A percentile compares a stretch with the other conserved stretches of the same genome.
Conservation (phyloP, 2,113 vertebrate species). For the human region DNA sequence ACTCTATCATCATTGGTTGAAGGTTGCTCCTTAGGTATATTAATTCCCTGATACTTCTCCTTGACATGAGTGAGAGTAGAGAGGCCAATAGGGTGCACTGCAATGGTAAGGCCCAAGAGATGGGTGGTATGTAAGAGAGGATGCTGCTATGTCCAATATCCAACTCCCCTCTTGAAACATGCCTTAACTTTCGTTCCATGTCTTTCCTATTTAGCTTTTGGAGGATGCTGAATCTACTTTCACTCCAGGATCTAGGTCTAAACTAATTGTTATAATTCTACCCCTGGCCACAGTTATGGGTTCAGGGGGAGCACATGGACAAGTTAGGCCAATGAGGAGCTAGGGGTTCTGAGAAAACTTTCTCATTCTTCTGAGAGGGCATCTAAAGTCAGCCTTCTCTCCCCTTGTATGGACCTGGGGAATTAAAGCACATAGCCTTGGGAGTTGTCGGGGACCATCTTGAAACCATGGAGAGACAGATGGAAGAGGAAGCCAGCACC, state of each 20-base stretch:
- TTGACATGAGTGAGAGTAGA: neutral
- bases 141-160: no score
- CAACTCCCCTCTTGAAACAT: neutral
- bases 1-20: rapidly evolving
- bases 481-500: neutral
- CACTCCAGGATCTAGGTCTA: neutral
- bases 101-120: neutral
- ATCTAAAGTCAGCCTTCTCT: neutral
- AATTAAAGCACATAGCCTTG: neutral
- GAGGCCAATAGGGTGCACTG: rapidly evolving
- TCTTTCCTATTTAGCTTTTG: neutral
- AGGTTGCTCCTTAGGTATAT: neutral
- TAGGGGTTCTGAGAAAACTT: neutral
- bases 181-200: neutral
- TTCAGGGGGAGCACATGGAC: neutral
- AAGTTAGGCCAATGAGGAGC: neutral
- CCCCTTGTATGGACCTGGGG: neutral
- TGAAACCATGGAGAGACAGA: neutral
- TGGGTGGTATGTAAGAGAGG: no score
- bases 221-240: neutral
- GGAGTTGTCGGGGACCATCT: neutral
- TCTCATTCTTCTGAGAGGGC: neutral
- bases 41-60: neutral
- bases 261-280: neutral
- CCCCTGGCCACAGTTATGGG: neutral